Evolutionary conservation across 2,888 invertebrate genomes (phyloP), one percentile per base, ranked within the genome.

Genomic region (Linnaemya tessellans): DNA sequence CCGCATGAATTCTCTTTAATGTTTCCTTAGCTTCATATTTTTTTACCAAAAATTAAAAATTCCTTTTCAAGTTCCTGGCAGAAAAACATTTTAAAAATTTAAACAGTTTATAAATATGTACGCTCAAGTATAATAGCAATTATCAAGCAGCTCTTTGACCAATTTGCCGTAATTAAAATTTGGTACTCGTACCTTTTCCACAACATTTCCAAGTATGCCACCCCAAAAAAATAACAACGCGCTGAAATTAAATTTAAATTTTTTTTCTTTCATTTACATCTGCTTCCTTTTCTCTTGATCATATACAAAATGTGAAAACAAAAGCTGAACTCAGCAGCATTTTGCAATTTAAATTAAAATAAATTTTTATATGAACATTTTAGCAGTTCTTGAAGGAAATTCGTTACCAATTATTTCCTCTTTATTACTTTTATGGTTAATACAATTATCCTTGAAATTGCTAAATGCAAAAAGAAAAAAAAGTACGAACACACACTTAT

Each of bases 391-490:
- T 82, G 51, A 85, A 82, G 82, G 79, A 85, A 85, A 82, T 85
- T 75, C 82, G 75, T 82, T 85, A 75, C 18, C 82, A 82, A 85
- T 82, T 82, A 85, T 85, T 79, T 82, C 82, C 85, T 85, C 54
- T 82, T 82, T 85, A 82, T 85, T 82, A 80, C 80, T 79, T 85
- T 85, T 82, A 82, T 85, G 78, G 74, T 79, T 85, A 85, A 75
- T 82, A 79, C 79, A 79, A 82, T 82, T 85, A 85, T 79, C 82
- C 82, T 85, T 85, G 82, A 85, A 80, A 82, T 85, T 82, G 79
- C 43, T 46, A 70, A 46, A 71, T 43, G 71, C 9, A 54, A 22
- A 20, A 54, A 46, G n/a, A n/a, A 80, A 43, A 25, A 5, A 60
- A 35, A 58, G 30, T 30, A 30, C 11, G 8, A 1, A 41, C 7